A percentile compares a stretch with the other conserved stretches of the same genome.
Evolutionary conservation across 2,113 vertebrate species (phyloP).

Genomic region (Indri indri): DNA sequence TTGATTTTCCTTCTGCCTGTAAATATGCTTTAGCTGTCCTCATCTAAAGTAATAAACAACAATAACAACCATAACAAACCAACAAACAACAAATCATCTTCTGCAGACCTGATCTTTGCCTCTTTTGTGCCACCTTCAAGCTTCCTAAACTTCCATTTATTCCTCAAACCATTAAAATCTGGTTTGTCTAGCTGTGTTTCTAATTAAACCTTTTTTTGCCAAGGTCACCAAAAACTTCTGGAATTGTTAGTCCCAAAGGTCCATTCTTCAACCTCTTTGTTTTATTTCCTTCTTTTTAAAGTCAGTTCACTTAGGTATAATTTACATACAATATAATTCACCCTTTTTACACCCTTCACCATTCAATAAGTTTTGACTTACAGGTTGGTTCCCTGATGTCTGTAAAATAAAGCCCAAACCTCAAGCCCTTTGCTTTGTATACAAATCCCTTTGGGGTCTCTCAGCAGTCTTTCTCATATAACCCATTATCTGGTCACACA

Average conservation of each 20-base stretch:
- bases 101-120: not conserved
- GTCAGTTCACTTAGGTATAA: not conserved
- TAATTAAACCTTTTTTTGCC: conserved; percentile 26
- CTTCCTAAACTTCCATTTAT: conserved; percentile 1
- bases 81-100: not conserved
- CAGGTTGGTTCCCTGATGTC: not conserved
- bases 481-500: not conserved
- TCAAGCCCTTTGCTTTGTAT: not conserved
- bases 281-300: conserved; percentile 23
- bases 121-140: conserved; percentile 8
- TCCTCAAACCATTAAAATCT: conserved; percentile 24
- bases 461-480: not conserved
- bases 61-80: not conserved
- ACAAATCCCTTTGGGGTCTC: not conserved
- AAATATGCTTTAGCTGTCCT: not conserved
- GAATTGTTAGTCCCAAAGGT: not conserved
- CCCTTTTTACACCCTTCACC: not conserved
- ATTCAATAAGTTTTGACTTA: conserved; percentile 14
- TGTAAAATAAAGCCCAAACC: conserved; percentile 20
- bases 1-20: not conserved
- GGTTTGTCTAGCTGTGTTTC: conserved; percentile 12
- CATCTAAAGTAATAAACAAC: not conserved
- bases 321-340: conserved; percentile 46
- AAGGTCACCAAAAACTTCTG: conserved; percentile 6
- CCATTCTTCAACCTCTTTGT: not conserved